These are phyloP conservation scores for Pachycephala philippinensis DNA, from an alignment of 2,113 vertebrate genomes.

Conservation along the genomic window DNA sequence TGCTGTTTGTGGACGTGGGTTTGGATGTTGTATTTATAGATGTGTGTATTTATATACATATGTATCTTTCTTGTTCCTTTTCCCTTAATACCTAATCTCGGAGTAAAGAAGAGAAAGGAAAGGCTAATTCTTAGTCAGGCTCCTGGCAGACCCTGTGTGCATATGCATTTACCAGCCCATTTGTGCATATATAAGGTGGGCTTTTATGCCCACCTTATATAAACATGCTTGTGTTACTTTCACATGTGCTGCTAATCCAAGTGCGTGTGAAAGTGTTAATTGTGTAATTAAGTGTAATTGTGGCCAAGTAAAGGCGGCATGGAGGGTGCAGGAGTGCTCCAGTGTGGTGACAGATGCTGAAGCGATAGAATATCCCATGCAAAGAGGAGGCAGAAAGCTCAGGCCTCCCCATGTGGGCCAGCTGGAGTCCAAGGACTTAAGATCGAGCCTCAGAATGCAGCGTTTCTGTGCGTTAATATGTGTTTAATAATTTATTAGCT, in stretches of 20 bases:
- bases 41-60: neutral
- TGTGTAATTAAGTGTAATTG: neutral
- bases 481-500: slow-evolving; percentile 4
- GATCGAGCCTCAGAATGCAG: neutral
- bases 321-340: neutral
- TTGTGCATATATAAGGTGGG: neutral
- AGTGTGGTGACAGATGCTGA: neutral
- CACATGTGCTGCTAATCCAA: neutral
- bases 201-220: too few species aligned
- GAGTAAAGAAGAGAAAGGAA: neutral
- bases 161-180: neutral
- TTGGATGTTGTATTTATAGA: neutral
- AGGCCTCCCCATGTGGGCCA: accelerated
- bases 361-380: neutral
- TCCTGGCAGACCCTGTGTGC: neutral
- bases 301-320: neutral
- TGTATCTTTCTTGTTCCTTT: neutral
- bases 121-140: neutral
- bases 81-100: neutral
- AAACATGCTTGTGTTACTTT: neutral
- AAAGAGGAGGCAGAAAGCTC: neutral
- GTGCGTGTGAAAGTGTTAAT: accelerated
- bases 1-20: neutral
- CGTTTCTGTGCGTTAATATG: neutral
- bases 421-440: neutral